phyloP scores from a whole-genome alignment of 1,140 invertebrate species.

The Drosophila lini region DNA sequence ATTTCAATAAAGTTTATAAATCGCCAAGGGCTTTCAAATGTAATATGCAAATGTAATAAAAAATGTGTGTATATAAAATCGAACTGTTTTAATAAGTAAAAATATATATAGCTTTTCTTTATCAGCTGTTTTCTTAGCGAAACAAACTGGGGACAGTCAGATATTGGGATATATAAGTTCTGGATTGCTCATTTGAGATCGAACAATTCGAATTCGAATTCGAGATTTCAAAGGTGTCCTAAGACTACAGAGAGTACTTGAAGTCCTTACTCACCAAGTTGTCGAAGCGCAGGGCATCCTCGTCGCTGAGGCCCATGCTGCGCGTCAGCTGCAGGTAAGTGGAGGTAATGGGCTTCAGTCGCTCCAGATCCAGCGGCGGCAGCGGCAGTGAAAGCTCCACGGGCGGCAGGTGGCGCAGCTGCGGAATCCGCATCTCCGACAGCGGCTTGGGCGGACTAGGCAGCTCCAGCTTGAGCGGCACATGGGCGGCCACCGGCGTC shows the following conservation, averaged over 20 bases:
- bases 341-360: slow-evolving; percentile 93
- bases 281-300: slow-evolving; percentile 87
- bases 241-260: slow-evolving; percentile 72
- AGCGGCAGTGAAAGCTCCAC: slow-evolving; percentile 44
- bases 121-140: not conserved
- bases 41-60: slow-evolving; percentile 44
- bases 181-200: slow-evolving; percentile 32
- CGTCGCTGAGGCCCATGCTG: slow-evolving; percentile 87
- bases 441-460: slow-evolving; percentile 62
- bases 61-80: slow-evolving; percentile 30
- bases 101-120: not conserved
- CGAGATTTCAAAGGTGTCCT: not conserved
- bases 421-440: slow-evolving; percentile 66
- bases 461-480: slow-evolving; percentile 67
- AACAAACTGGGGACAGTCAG: not conserved
- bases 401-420: slow-evolving; percentile 36
- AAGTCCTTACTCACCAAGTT: slow-evolving; percentile 85
- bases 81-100: slow-evolving; percentile 6
- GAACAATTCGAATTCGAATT: not conserved
- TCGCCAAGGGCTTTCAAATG: slow-evolving; percentile 51
- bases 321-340: slow-evolving; percentile 93
- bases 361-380: slow-evolving; percentile 84
- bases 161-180: not conserved
- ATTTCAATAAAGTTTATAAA: slow-evolving; percentile 50
- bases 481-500: slow-evolving; percentile 42